Evolutionary conservation across 2,113 vertebrate genomes (phyloP), one percentile per base, ranked within the genome.

Genomic region (Equus przewalskii): DNA sequence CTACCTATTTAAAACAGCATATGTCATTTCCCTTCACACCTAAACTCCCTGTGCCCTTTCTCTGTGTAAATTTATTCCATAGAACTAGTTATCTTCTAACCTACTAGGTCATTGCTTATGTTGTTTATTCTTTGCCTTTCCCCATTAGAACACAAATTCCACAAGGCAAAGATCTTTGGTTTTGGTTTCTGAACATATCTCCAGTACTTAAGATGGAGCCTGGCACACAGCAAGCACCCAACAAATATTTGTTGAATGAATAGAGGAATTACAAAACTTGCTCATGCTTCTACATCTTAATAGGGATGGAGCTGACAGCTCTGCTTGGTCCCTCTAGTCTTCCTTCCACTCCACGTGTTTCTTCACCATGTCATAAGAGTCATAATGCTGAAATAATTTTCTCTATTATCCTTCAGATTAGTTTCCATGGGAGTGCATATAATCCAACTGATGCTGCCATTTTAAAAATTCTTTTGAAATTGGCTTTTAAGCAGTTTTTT

Each of bases 371-470:
- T 76, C 72, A 76, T 15, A 72, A 64, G 88, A 41, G 24, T 89
- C 90, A 94, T 28, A 91, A 89, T 26, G 7, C 19, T 6, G 54
- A 95, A 90, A 64, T 65, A 64, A 30, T 78, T 67, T 93, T 76
- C 97, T 67, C 46, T 80, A 10, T 90, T 87, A 83, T 33, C 3
- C 51, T 96, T 96, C 54, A 82, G n/a, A 95, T 95, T 91, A 69
- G 33, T 67, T 97, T 97, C 36, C 41, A 30, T 33, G 65, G 51
- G 28, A 80, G 19, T 4, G 6, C 26, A 78, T 81, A 56, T 78
- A 81, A 60, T 72, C 26, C 49, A 89, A 76, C 44, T 26, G 62
- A 89, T 62, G 72, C 19, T 89, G n/a, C 33, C 75, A 86, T 80
- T 91, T 83, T 10, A 67, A 89, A 90, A 92, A 72, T 89, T 7